phyloP scores from a whole-genome alignment of 2,113 vertebrate species.

The Peromyscus californicus region DNA sequence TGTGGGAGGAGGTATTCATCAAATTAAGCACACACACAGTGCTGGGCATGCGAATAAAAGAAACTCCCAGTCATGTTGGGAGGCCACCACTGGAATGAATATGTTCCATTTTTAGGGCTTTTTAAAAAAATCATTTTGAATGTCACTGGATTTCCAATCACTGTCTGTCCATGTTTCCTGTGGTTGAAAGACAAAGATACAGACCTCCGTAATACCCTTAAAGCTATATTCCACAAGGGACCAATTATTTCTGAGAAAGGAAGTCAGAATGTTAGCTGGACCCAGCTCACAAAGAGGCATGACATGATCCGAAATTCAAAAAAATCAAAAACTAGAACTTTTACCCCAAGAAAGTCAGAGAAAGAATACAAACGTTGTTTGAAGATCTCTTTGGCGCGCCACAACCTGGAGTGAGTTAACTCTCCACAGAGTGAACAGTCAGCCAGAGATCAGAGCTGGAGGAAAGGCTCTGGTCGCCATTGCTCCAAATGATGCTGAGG shows the following conservation, averaged over 20 bases:
- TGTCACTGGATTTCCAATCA: not conserved
- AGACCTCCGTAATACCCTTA: not conserved
- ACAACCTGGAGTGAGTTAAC: not conserved
- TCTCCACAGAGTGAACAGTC: not conserved
- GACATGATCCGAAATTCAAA: not conserved
- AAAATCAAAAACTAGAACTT: not conserved
- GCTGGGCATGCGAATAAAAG: not conserved
- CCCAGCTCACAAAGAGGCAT: not conserved
- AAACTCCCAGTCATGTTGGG: not conserved
- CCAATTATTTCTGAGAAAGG: not conserved
- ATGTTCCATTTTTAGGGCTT: not conserved
- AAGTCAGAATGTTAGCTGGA: not conserved
- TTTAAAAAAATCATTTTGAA: not conserved
- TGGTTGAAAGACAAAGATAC: not conserved
- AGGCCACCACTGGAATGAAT: not conserved
- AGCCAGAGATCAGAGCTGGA: not conserved
- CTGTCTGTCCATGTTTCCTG: not conserved
- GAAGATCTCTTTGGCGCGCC: not conserved
- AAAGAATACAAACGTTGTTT: not conserved
- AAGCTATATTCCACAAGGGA: not conserved
- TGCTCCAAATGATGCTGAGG: not conserved
- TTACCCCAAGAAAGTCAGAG: not conserved
- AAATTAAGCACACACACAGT: not conserved
- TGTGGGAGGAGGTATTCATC: not conserved
- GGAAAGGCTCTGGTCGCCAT: not conserved